A percentile compares a stretch with the other conserved stretches of the same genome.
phyloP scores from a whole-genome alignment of 2,888 invertebrate species.

The Plusia festucae region DNA sequence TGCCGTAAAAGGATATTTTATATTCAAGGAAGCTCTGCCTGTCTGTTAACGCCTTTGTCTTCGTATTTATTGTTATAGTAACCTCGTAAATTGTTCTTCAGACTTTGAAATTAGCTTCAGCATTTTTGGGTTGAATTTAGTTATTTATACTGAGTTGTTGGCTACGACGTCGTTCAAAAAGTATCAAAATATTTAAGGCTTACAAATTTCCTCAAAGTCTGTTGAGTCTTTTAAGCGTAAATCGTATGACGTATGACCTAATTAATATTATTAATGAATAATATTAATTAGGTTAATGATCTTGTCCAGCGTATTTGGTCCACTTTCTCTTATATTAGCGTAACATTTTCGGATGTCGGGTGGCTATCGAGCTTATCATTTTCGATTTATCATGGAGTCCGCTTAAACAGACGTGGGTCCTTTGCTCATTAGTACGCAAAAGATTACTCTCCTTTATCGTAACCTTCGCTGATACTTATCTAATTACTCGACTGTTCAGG shows the following conservation, averaged over 20 bases:
- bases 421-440: neutral
- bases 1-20: slow-evolving; percentile 41
- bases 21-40: slow-evolving; percentile 34
- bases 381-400: slow-evolving; percentile 6
- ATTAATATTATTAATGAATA: no score
- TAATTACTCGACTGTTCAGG: slow-evolving; percentile 1
- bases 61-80: slow-evolving; percentile 33
- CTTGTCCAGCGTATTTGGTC: neutral
- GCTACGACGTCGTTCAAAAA: no score
- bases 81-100: slow-evolving; percentile 32
- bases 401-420: slow-evolving; percentile 2
- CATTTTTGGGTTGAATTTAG: slow-evolving; percentile 20
- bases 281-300: neutral
- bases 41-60: slow-evolving; percentile 40
- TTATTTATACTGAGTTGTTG: neutral
- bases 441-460: neutral
- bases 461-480: slow-evolving; percentile 3
- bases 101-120: slow-evolving; percentile 31
- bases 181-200: no score
- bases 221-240: no score
- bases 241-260: no score
- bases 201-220: no score
- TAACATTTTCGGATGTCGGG: neutral
- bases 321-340: neutral
- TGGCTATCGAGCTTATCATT: neutral